A percentile compares a stretch with the other conserved stretches of the same genome.
Evolutionary conservation across 2,797 vertebrate species (phyloP).

Genomic region (Lepilemur ruficaudatus): DNA sequence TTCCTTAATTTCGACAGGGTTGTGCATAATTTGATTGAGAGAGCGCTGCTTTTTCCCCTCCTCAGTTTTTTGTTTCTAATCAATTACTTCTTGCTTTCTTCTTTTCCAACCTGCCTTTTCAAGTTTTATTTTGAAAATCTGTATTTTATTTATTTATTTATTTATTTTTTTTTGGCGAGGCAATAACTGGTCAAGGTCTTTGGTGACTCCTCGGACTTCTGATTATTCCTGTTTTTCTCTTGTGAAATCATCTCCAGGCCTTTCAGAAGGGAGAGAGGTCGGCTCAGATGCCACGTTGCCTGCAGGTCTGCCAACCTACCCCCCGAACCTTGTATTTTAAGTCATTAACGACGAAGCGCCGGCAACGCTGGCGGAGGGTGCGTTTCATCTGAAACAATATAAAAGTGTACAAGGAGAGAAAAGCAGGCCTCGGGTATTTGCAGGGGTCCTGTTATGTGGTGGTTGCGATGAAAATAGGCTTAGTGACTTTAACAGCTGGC

Average conservation of each 20-base stretch:
- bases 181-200: conserved; percentile 67
- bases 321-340: conserved; percentile 60
- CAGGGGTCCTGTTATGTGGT: conserved; percentile 70
- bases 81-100: conserved; percentile 63
- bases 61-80: conserved; percentile 69
- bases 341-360: conserved; percentile 49
- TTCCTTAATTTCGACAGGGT: conserved; percentile 67
- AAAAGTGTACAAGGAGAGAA: conserved; percentile 67
- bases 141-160: too few species aligned
- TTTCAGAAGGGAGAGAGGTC: conserved; percentile 56
- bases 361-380: conserved; percentile 26
- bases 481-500: conserved; percentile 82
- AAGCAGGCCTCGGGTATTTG: conserved; percentile 71
- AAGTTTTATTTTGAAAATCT: conserved; percentile 71
- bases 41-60: conserved; percentile 27
- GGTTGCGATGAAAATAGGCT: conserved; percentile 80
- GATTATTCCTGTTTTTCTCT: conserved; percentile 61
- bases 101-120: conserved; percentile 67
- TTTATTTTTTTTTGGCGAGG: conserved; percentile 55
- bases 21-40: conserved; percentile 46
- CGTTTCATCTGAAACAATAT: conserved; percentile 72
- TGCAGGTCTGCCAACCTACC: conserved; percentile 42
- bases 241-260: conserved; percentile 72
- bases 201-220: conserved; percentile 66
- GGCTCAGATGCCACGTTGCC: conserved; percentile 55